phyloP scores from a whole-genome alignment of 1,140 invertebrate species.

The Leptonema lineaticorne region DNA sequence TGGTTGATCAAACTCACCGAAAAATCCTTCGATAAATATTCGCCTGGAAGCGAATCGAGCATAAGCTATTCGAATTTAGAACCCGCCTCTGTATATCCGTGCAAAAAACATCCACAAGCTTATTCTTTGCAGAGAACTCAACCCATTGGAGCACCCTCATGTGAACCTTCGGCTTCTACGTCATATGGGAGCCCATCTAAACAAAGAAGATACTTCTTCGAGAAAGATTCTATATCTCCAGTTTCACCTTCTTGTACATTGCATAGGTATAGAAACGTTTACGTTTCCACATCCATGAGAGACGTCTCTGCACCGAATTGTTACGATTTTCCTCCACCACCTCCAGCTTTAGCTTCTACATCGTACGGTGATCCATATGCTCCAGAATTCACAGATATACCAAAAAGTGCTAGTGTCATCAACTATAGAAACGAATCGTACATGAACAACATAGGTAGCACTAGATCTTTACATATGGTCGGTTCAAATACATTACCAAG shows the following conservation, averaged over 20 bases:
- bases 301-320: constrained; percentile 57
- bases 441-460: constrained; percentile 32
- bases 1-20: constrained; percentile 55
- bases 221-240: constrained; percentile 51
- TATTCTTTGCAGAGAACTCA: constrained; percentile 46
- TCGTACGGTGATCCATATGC: constrained; percentile 34
- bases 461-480: constrained; percentile 35
- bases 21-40: constrained; percentile 44
- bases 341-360: constrained; percentile 12
- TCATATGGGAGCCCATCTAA: constrained; percentile 50
- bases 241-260: constrained; percentile 48
- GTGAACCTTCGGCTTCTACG: constrained; percentile 51
- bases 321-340: constrained; percentile 57
- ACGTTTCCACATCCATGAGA: constrained; percentile 56
- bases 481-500: constrained; percentile 43
- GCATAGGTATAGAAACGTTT: constrained; percentile 53
- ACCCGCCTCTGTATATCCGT: constrained; percentile 45
- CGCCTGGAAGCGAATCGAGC: constrained; percentile 37
- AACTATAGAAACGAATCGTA: constrained; percentile 51
- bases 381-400: constrained; percentile 51
- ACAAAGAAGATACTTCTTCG: constrained; percentile 56
- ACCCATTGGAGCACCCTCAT: constrained; percentile 49
- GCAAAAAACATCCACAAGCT: constrained; percentile 49
- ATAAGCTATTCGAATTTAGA: constrained; percentile 47
- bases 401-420: constrained; percentile 53